Conservation (phyloP, 2,888 invertebrate genomes). For the Spialia ferax region DNA sequence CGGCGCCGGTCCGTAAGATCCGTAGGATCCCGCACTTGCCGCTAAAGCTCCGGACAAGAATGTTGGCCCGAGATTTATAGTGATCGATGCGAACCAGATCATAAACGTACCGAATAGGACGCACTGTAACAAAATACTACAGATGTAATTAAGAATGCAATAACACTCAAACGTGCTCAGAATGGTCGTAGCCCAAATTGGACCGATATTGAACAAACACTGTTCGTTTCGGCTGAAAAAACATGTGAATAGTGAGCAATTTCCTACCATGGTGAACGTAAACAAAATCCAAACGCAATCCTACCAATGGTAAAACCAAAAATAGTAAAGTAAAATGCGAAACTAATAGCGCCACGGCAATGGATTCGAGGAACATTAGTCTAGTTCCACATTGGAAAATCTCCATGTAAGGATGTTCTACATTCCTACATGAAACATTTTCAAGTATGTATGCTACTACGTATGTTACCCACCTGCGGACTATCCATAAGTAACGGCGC, state of each 20-base stretch:
- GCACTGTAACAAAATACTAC: conserved; percentile 88
- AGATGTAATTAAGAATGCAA: conserved; percentile 27
- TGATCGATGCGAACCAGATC: conserved; percentile 97
- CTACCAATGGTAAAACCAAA: conserved; percentile 21
- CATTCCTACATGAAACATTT: background rate
- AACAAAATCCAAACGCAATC: conserved; percentile 34
- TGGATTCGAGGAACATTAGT: background rate
- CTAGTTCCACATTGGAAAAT: background rate
- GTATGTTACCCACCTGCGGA: conserved; percentile 86
- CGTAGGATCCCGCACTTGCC: conserved; percentile 91
- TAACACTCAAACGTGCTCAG: conserved; percentile 14
- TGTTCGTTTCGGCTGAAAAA: conserved; percentile 35
- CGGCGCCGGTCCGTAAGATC: conserved; percentile 90
- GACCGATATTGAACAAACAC: conserved; percentile 36
- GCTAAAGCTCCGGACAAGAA: conserved; percentile 94
- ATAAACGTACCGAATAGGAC: conserved; percentile 96
- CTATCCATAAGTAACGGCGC: conserved; percentile 94
- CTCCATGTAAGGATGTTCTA: background rate
- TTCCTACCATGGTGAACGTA: conserved; percentile 30
- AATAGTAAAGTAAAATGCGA: conserved; percentile 2
- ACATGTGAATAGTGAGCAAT: conserved; percentile 29
- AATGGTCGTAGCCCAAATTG: conserved; percentile 30
- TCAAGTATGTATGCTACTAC: conserved; percentile 2
- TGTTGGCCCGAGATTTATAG: conserved; percentile 96
- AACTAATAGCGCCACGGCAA: background rate